Evolutionary conservation across 2,797 vertebrate species (phyloP).

Genomic region (Melanotaenia parkinsoni): DNA sequence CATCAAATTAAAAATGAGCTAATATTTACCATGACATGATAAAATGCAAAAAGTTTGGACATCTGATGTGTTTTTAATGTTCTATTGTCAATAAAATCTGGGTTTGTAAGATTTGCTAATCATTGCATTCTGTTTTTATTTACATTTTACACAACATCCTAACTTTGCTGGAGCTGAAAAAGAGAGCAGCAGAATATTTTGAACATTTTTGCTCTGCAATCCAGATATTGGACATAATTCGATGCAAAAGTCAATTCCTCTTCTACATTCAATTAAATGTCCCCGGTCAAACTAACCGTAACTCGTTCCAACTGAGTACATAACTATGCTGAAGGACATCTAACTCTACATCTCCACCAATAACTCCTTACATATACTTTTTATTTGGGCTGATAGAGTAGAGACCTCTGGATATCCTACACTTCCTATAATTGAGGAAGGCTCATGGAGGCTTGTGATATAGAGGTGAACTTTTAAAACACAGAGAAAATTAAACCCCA

Average conservation of each 20-base stretch:
- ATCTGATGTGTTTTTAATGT: no score
- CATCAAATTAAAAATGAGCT: no score
- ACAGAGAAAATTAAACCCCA: background rate
- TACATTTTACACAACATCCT: no score
- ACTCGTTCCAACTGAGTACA: background rate
- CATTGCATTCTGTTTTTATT: background rate
- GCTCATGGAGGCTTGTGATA: background rate
- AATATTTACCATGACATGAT: background rate
- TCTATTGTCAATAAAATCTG: background rate
- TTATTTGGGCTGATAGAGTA: background rate
- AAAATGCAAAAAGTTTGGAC: background rate
- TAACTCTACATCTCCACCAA: background rate
- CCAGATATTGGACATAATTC: no score
- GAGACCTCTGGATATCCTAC: background rate
- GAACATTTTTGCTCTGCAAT: no score
- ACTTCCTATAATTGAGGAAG: background rate
- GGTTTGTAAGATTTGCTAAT: no score
- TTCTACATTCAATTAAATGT: background rate
- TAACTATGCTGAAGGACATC: background rate
- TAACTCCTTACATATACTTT: background rate
- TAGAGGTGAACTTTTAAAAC: background rate
- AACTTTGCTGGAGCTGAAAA: no score
- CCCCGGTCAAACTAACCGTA: background rate
- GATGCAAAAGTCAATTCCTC: background rate
- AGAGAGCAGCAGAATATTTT: no score